Base-by-base conservation (phyloP, 2,888 invertebrate species). In the Eupithecia subfuscata region DNA sequence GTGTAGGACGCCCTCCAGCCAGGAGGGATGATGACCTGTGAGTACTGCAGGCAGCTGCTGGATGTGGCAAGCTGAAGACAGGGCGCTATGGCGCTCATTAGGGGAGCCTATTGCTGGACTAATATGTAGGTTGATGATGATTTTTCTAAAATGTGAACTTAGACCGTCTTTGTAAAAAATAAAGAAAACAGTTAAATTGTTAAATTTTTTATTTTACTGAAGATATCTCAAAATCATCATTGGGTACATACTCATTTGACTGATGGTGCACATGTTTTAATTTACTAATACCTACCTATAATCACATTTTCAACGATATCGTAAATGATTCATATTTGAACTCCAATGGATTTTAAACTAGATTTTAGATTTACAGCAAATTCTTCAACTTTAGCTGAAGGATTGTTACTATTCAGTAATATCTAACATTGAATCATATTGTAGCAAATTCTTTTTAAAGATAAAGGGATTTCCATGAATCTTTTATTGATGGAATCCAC, bases 141-240 rank as follows among this genome's bases (percentile, higher is more conserved):
- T 30, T 2, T 30, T 30, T 30, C 30, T 30, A 30, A 1, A 30
- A 30, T 30, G 30, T 30, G 30, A 30, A 30, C 30, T 30, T 30
- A 30, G 30, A 37, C 7, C 37, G 37, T 37, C 37, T 37, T 37
- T 37, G 37, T 37, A 7, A 37, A 37, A n/a, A 37, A 37, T 52
- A 64, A 37, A 18, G 18, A 16, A n/a, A n/a, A 7, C 12, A 64
- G 40, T 25, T n/a, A 52, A 9, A 14, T 74, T 70, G 64, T 64
- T 56, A 52, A 75, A 70, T 70, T 69, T 56, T 69, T 74, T 74
- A 63, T 73, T 73, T 63, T 69, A 65, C 48, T 64, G 40, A 70
- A 73, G 65, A 64, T 64, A 52, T 37, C 25, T 73, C 67, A 75
- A 71, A 74, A 70, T 43, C 34, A 70, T 56, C 70, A 43, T 65